phyloP scores from a whole-genome alignment of 2,888 invertebrate genomes.

The Catocala fraxini region DNA sequence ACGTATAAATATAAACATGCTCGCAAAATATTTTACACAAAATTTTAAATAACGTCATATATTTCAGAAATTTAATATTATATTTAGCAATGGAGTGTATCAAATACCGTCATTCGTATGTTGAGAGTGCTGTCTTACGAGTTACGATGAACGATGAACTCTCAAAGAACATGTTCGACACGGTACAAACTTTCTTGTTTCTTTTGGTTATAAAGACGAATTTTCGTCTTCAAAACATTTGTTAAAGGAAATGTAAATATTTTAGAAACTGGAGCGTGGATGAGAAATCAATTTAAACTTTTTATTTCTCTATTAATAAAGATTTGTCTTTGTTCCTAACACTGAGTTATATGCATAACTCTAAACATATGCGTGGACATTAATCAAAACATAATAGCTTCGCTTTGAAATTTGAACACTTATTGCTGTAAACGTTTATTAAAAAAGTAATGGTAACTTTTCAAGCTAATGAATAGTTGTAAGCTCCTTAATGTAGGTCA shows the following conservation, averaged over 20 bases:
- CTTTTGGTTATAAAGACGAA: neutral
- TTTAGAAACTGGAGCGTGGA: neutral
- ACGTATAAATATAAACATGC: too few species aligned
- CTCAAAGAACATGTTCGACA: neutral
- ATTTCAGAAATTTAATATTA: neutral
- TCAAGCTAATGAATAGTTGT: too few species aligned
- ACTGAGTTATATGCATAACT: too few species aligned
- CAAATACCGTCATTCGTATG: neutral
- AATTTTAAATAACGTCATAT: neutral
- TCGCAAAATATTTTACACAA: too few species aligned
- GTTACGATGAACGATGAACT: neutral
- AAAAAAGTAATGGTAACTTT: too few species aligned
- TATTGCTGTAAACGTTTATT: too few species aligned
- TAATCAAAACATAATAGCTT: too few species aligned
- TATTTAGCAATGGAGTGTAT: neutral
- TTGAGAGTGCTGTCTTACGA: too few species aligned
- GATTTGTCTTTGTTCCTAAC: neutral
- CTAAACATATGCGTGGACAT: too few species aligned
- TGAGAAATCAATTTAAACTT: neutral
- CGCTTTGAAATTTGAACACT: too few species aligned
- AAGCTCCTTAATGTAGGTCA: too few species aligned
- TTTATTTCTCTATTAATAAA: neutral
- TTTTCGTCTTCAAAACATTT: conserved; percentile 7
- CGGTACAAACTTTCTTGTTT: neutral
- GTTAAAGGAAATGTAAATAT: neutral